Evolutionary conservation across 2,888 invertebrate genomes (phyloP).

Genomic region (Parascotia fuliginaria): DNA sequence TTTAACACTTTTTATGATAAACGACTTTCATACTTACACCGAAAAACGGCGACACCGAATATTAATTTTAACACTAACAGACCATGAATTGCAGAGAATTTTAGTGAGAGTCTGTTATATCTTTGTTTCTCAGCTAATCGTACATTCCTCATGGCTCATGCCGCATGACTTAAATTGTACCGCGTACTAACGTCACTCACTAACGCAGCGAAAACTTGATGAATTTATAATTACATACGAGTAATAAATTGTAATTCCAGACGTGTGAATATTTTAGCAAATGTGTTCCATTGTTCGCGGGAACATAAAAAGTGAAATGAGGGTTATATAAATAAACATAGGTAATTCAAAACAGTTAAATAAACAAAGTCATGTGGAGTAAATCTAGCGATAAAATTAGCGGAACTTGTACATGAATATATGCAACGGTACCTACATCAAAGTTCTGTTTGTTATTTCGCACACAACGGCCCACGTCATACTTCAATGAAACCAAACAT

Average conservation of each 20-base stretch:
- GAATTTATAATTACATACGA: constrained; percentile 36
- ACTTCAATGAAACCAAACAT: constrained; percentile 1
- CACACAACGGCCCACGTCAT: neutral
- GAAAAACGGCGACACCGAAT: constrained; percentile 31
- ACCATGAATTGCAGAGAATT: constrained; percentile 47
- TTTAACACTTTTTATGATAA: constrained; percentile 44
- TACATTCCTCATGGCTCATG: constrained; percentile 29
- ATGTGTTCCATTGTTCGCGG: constrained; percentile 24
- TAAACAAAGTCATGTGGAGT: constrained; percentile 5
- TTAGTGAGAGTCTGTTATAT: constrained; percentile 41
- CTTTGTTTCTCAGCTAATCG: constrained; percentile 42
- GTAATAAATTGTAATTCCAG: constrained; percentile 41
- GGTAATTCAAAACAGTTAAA: constrained; percentile 18
- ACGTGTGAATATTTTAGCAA: constrained; percentile 36
- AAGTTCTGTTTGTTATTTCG: constrained; percentile 9
- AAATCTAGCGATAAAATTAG: constrained; percentile 6
- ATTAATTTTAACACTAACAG: constrained; percentile 43
- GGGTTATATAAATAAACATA: constrained; percentile 37
- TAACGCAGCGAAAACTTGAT: constrained; percentile 31
- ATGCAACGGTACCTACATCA: constrained; percentile 12
- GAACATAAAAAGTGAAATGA: constrained; percentile 39
- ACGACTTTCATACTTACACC: constrained; percentile 28
- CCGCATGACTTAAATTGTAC: constrained; percentile 24
- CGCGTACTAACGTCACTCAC: constrained; percentile 4
- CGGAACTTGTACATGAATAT: constrained; percentile 18